Evolutionary conservation across 2,888 invertebrate species (phyloP), one percentile per base, ranked within the genome.

Genomic region (Teinopalpus imperialis): DNA sequence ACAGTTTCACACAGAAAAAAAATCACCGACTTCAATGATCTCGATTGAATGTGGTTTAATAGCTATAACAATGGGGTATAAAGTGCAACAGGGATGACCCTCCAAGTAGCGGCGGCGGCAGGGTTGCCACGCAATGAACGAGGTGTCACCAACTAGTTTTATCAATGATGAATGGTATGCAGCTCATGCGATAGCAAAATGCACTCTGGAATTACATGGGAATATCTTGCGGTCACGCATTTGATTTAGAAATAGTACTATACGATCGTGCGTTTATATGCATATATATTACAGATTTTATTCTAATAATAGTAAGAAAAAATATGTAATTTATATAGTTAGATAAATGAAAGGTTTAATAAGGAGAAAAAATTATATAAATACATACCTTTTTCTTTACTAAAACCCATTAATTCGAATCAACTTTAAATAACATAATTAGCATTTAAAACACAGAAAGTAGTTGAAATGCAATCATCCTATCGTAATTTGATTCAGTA

Each of bases 101-200:
- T 37, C 34, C 43, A 27, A 1, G 27, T 34, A 8, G 31, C 30
- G 32, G 26, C 36, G 43, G 35, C 37, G 44, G 31, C 31, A 39
- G 41, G 13, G 16, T 24, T 31, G 12, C 53, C 59, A 54, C 48
- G 54, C 69, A 62, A 69, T 70, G 69, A 69, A 73, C 66, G 69
- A 74, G 66, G 69, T 74, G 75, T 74, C 77, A 57, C 56, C 70
- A 56, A 71, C 74, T 67, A 67, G 73, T 76, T 78, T 75, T 78
- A 80, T 77, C 71, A 77, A 71, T 80, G 81, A 81, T 75, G 68
- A 66, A 82, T 80, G 62, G 57, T 13, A 35, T 29, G 39, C 39
- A 41, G 18, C 23, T 35, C 29, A 23, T 35, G 26, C 36, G 44
- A 37, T 44, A 44, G 37, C 26, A 24, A 36, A 42, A 39, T 26